These are phyloP conservation scores for Lineus longissimus DNA, from an alignment of 1,140 invertebrate species.

Conservation along the genomic window DNA sequence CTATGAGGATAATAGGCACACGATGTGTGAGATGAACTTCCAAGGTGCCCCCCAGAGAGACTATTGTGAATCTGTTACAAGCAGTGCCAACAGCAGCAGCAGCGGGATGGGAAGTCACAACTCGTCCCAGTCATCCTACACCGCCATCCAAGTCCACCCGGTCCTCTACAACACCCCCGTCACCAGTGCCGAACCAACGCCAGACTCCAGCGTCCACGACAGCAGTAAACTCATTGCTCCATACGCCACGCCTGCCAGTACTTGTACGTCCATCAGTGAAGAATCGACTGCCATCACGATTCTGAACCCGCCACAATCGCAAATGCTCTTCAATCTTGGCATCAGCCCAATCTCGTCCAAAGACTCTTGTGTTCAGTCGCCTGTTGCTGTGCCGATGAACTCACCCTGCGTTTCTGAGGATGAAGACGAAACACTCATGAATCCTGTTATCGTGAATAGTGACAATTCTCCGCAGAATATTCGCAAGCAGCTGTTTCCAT, in stretches of 20 bases:
- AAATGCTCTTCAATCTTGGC: too few species aligned
- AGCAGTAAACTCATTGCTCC: not conserved
- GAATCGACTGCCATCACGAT: not conserved
- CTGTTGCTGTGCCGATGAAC: too few species aligned
- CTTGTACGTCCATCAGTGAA: conserved; percentile 6
- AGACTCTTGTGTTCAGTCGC: too few species aligned
- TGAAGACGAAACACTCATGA: too few species aligned
- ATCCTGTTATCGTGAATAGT: too few species aligned
- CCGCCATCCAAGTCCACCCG: not conserved
- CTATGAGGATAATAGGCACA: not conserved
- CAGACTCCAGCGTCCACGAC: not conserved
- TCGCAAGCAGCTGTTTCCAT: too few species aligned
- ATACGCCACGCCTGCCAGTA: not conserved
- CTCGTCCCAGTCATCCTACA: not conserved
- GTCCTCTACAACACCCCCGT: not conserved
- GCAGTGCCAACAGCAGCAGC: conserved; percentile 12
- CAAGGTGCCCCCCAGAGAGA: conserved; percentile 1
- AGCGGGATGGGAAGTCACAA: too few species aligned
- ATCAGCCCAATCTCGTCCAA: too few species aligned
- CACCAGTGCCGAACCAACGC: conserved; percentile 3
- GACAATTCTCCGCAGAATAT: too few species aligned
- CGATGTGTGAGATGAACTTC: not conserved
- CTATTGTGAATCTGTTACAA: conserved; percentile 13
- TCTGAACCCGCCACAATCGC: not conserved
- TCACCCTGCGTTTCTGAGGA: too few species aligned